Conservation (phyloP, 2,888 invertebrate species). For the Allolobophora icterica region DNA sequence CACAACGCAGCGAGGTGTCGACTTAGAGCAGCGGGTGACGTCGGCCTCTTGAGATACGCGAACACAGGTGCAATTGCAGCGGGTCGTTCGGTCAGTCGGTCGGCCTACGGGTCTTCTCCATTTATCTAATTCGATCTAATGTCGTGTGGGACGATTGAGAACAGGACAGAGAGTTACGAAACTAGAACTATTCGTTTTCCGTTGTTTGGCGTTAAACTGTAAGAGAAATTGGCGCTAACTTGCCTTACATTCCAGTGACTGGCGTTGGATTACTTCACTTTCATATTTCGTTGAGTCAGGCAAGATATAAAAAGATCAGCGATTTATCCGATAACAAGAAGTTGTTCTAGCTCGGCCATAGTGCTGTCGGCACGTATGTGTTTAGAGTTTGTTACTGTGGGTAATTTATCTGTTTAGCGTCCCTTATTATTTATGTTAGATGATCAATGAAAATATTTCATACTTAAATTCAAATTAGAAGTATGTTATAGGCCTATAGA, state of each 20-base stretch:
- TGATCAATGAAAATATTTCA: too few species aligned
- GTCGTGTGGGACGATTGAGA: neutral
- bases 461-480: too few species aligned
- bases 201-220: neutral
- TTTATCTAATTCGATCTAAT: neutral
- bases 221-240: neutral
- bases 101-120: neutral
- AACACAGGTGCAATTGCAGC: neutral
- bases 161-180: neutral
- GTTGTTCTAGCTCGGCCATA: neutral
- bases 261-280: too few species aligned
- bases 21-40: neutral
- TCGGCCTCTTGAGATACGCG: neutral
- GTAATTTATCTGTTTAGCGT: too few species aligned
- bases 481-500: too few species aligned
- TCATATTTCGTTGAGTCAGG: neutral
- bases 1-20: neutral
- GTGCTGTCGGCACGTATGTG: neutral
- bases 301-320: constrained; percentile 1
- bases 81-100: neutral
- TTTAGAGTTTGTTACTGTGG: neutral
- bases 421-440: too few species aligned
- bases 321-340: neutral
- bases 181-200: neutral
- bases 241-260: neutral